Percentiles rank a stretch among this genome's conserved stretches.
Evolutionary conservation across 2,888 invertebrate genomes (phyloP).

Genomic region (Eutolmus rufibarbis): DNA sequence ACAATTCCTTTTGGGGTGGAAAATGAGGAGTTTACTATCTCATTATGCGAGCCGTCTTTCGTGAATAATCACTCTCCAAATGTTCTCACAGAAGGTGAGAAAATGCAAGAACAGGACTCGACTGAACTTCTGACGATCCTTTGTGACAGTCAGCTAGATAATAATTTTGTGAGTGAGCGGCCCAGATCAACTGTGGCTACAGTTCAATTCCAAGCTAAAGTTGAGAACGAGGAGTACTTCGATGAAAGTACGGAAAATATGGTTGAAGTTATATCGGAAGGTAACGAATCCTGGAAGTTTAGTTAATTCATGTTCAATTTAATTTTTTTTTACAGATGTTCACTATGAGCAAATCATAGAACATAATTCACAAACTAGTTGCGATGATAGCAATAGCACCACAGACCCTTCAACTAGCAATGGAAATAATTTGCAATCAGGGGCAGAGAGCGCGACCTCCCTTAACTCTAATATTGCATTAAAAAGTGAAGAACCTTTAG

Average conservation of each 20-base stretch:
- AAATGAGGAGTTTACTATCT: conserved; percentile 48
- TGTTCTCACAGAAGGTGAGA: conserved; percentile 47
- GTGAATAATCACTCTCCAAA: conserved; percentile 37
- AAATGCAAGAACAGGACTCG: conserved; percentile 41
- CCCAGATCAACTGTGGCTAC: neutral
- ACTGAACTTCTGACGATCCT: neutral
- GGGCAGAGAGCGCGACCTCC: neutral
- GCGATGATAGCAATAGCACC: conserved; percentile 14
- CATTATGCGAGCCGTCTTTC: conserved; percentile 45
- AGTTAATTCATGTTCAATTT: neutral
- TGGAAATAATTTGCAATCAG: neutral
- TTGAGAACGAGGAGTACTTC: conserved; percentile 42
- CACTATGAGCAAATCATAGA: conserved; percentile 32
- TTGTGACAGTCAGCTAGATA: neutral
- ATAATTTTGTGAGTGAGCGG: neutral
- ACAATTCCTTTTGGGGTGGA: conserved; percentile 47
- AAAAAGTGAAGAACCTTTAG: neutral
- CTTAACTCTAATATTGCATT: neutral
- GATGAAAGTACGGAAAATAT: conserved; percentile 44
- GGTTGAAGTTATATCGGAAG: conserved; percentile 48
- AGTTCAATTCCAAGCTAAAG: neutral
- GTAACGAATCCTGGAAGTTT: neutral
- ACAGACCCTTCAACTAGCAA: neutral
- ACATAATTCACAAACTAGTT: neutral
- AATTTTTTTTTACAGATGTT: conserved; percentile 1